Evolutionary conservation across 2,113 vertebrate species (phyloP).

Genomic region (Chamaea fasciata): DNA sequence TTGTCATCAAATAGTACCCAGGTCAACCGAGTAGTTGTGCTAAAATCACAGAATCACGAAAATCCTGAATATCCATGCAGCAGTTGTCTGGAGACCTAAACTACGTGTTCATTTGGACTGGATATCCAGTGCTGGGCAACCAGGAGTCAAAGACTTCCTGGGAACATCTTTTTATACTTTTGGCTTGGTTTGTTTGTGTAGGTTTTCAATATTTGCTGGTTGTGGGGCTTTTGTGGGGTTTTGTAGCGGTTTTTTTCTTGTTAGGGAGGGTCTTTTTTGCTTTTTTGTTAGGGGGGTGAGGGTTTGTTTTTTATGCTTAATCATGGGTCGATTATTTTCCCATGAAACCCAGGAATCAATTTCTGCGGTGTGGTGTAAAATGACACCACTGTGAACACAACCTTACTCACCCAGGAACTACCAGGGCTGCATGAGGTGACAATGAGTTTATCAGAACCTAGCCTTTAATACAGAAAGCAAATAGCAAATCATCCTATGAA

Average conservation of each 20-base stretch:
- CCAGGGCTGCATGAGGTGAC: rapidly evolving
- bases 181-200: background rate
- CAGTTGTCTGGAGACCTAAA: background rate
- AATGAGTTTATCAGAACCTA: background rate
- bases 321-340: background rate
- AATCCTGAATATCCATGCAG: background rate
- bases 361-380: background rate
- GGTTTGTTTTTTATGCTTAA: background rate
- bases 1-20: background rate
- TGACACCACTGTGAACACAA: background rate
- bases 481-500: background rate
- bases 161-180: background rate
- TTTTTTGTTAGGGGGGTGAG: background rate
- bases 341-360: background rate
- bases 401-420: background rate
- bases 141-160: background rate
- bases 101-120: background rate
- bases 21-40: background rate
- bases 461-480: background rate
- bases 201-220: background rate
- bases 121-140: background rate
- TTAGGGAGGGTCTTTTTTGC: background rate
- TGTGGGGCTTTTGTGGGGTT: background rate
- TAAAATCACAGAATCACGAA: background rate
- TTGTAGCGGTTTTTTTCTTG: too few species aligned